Percentiles rank a stretch among this genome's conserved stretches.
Conservation (phyloP, 2,888 invertebrate genomes). For the Tetranychus piercei region DNA sequence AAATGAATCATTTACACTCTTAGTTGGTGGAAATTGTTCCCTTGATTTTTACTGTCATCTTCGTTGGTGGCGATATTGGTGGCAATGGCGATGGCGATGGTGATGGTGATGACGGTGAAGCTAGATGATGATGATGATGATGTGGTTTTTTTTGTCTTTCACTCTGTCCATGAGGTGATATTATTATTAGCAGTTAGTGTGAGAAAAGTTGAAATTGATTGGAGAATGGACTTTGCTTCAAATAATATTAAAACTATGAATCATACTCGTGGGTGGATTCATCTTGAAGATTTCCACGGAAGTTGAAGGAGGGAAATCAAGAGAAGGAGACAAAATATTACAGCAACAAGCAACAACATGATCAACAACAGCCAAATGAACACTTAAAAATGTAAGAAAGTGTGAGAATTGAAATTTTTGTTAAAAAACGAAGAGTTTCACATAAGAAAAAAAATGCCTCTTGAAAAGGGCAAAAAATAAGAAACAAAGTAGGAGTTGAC, state of each 20-base stretch:
- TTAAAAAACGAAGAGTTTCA: too few species aligned
- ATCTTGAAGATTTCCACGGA: background rate
- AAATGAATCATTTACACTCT: constrained; percentile 10
- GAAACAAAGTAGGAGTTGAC: too few species aligned
- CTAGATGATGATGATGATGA: background rate
- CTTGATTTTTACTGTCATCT: background rate
- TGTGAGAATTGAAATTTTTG: too few species aligned
- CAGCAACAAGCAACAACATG: background rate
- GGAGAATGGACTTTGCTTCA: background rate
- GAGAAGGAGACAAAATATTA: background rate
- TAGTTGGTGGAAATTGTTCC: background rate
- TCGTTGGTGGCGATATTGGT: background rate
- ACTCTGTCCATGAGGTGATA: background rate
- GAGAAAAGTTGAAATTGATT: background rate
- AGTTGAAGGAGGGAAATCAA: background rate
- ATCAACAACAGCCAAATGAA: background rate
- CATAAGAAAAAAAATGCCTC: too few species aligned
- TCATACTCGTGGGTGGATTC: background rate
- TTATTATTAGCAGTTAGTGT: background rate
- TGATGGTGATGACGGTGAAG: background rate
- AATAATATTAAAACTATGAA: background rate
- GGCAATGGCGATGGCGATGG: background rate
- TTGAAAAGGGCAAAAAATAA: too few species aligned
- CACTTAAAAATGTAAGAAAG: background rate
- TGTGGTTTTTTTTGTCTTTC: background rate